phyloP scores from a whole-genome alignment of 2,797 vertebrate genomes.

The Falco cherrug region DNA sequence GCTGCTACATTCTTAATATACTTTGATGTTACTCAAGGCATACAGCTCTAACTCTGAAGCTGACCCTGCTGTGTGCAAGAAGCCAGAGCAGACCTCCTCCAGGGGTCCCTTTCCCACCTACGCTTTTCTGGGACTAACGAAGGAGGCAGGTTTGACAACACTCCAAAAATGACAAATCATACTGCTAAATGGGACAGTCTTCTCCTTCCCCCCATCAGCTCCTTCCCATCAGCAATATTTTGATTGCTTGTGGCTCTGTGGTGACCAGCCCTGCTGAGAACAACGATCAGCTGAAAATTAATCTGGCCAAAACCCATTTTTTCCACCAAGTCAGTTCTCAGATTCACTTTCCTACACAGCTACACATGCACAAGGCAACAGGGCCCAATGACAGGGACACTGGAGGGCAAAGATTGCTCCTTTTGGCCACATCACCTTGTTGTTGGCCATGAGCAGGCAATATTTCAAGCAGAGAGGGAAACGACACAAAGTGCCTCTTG shows the following conservation, averaged over 20 bases:
- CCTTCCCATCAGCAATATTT: neutral
- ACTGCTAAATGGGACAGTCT: neutral
- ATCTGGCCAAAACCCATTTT: neutral
- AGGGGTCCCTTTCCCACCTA: neutral
- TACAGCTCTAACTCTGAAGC: neutral
- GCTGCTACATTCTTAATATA: neutral
- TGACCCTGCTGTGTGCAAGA: neutral
- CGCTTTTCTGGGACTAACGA: neutral
- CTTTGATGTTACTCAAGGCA: neutral
- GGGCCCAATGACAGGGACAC: neutral
- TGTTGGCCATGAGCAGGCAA: neutral
- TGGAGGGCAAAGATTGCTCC: no score
- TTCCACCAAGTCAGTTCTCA: neutral
- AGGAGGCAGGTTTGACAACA: neutral
- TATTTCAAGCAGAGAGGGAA: neutral
- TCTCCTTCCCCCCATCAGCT: neutral
- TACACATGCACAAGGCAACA: neutral
- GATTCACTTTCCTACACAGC: rapidly evolving
- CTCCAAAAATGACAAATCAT: neutral
- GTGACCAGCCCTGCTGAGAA: neutral
- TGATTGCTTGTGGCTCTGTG: neutral
- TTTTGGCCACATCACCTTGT: neutral
- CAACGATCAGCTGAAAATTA: neutral
- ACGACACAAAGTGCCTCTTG: neutral
- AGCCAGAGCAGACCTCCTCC: neutral